phyloP scores from a whole-genome alignment of 1,140 invertebrate species.

The Bombus sibiricus region DNA sequence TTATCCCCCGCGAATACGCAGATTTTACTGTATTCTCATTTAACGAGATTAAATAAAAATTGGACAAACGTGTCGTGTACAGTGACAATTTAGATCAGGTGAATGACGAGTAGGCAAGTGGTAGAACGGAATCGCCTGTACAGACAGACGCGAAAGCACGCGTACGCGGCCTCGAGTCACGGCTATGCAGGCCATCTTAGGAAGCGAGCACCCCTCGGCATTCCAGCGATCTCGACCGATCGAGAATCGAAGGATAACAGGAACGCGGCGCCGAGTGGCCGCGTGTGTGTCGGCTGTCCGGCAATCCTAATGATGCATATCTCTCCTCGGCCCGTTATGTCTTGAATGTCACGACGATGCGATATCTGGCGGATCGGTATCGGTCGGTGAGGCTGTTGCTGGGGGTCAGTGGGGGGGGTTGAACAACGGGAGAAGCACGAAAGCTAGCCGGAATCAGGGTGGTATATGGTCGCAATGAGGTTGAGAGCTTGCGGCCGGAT shows the following conservation, averaged over 20 bases:
- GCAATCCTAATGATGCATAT: conserved; percentile 80
- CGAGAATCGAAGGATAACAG: conserved; percentile 65
- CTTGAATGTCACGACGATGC: conserved; percentile 77
- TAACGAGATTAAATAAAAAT: neutral
- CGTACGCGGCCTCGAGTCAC: neutral
- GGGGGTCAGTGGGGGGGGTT: neutral
- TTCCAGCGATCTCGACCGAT: conserved; percentile 64
- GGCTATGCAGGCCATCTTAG: conserved; percentile 70
- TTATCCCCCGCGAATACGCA: neutral
- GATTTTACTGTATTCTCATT: neutral
- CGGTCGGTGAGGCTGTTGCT: conserved; percentile 13
- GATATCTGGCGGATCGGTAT: conserved; percentile 58
- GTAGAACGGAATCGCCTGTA: neutral
- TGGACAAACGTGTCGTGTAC: neutral
- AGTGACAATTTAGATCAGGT: neutral
- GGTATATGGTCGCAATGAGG: conserved; percentile 77
- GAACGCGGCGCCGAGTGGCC: conserved; percentile 61
- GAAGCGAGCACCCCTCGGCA: conserved; percentile 69
- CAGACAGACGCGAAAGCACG: neutral
- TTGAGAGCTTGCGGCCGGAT: conserved; percentile 80
- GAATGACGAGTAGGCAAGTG: neutral
- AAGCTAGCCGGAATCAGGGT: conserved; percentile 53
- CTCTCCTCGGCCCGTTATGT: conserved; percentile 76
- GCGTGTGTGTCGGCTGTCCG: conserved; percentile 64
- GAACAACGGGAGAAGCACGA: conserved; percentile 55